Evolutionary conservation across 2,113 vertebrate species (phyloP), one percentile per base, ranked within the genome.

Genomic region (Terrapene triunguis): DNA sequence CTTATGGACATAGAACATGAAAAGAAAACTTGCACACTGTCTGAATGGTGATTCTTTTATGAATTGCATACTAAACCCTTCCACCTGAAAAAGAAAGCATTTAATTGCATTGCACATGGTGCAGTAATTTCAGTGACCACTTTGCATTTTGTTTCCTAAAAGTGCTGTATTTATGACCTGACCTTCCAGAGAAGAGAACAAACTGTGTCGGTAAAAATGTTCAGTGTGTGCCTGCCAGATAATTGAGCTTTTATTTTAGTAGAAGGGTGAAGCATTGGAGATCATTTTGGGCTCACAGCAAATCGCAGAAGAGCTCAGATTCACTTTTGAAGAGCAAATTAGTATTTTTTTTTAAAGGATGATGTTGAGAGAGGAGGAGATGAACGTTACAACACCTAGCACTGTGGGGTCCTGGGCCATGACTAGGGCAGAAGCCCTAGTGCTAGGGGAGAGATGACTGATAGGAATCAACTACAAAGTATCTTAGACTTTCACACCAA

Each of bases 11-110:
- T 16, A 47, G 42, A 47, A 78, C 25, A 44, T 38, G 65, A 38
- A 72, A 72, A 72, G 62, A 38, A 72, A 72, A 72, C 65, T 22
- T 38, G 35, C 17, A 21, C 65, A 72, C 19, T 72, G 35, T 72
- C 21, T 38, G 65, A 72, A 72, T 4, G n/a, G 8, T 38, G n/a
- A 38, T 72, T 72, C 65, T 72, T 72, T 92, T 93, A 93, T n/a
- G 87, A 96, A 92, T 85, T 94, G 79, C 47, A 88, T 84, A 84
- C 82, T 89, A 87, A 97, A 89, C 42, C 42, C 35, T 91, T 95
- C 88, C 74, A 89, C 57, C 89, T 94, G 83, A 93, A 94, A 94
- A 87, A 78, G 54, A 32, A 85, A 95, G 22, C 62, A 53, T 90
- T 96, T 94, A 80, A 72, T 90, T 96, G 62, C 82, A 85, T 54